Percentiles rank a stretch among this genome's conserved stretches.
phyloP scores from a whole-genome alignment of 2,888 invertebrate genomes.

The Oligia latruncula region DNA sequence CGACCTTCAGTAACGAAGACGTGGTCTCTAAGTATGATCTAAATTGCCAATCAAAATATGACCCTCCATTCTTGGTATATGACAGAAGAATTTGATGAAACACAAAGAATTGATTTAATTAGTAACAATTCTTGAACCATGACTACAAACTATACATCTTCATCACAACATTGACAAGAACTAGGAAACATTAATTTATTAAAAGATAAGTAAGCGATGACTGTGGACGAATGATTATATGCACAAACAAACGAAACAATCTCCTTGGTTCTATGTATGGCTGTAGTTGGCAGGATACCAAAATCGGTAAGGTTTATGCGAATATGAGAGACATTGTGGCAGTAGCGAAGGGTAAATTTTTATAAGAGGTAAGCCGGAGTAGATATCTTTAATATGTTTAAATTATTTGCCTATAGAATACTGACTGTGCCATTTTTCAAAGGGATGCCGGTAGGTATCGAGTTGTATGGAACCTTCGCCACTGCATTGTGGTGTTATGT shows the following conservation, averaged over 20 bases:
- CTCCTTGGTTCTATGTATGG: slow-evolving; percentile 27
- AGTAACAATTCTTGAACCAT: slow-evolving; percentile 18
- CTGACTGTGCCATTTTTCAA: no score
- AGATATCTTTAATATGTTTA: no score
- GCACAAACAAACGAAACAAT: slow-evolving; percentile 32
- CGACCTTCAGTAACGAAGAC: neutral
- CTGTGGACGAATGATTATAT: slow-evolving; percentile 31
- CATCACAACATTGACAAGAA: slow-evolving; percentile 39
- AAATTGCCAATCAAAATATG: neutral
- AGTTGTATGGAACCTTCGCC: no score
- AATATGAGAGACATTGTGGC: slow-evolving; percentile 18
- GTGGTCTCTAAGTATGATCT: neutral
- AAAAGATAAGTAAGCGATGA: slow-evolving; percentile 41
- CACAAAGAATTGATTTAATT: slow-evolving; percentile 17
- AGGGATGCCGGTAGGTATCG: no score
- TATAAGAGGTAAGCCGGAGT: no score
- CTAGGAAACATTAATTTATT: slow-evolving; percentile 49
- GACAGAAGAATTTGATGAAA: neutral
- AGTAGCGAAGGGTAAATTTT: no score
- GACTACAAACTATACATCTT: slow-evolving; percentile 26
- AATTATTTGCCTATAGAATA: no score
- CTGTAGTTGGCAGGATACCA: slow-evolving; percentile 55
- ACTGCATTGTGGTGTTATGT: neutral
- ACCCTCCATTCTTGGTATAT: neutral
- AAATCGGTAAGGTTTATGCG: slow-evolving; percentile 12